Conservation (phyloP, 1,140 invertebrate species). For the Drosophila takahashii region DNA sequence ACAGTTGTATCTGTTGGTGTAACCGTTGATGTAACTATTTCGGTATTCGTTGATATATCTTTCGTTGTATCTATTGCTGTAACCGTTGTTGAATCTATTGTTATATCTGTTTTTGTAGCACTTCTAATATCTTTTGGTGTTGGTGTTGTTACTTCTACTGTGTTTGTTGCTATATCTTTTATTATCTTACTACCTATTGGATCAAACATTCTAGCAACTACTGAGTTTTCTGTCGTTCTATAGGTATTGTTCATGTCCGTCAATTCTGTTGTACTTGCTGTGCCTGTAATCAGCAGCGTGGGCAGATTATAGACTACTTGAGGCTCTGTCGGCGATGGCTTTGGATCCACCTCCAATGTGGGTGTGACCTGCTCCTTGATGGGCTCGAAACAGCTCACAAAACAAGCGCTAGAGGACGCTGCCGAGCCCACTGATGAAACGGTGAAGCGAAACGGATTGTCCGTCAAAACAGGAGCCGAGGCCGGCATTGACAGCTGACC, state of each 20-base stretch:
- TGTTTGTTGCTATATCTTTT: slow-evolving; percentile 8
- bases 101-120: slow-evolving; percentile 2
- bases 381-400: slow-evolving; percentile 68
- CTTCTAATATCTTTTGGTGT: slow-evolving; percentile 2
- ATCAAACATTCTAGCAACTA: background rate
- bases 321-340: slow-evolving; percentile 8
- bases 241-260: background rate
- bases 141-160: slow-evolving; percentile 2
- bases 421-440: slow-evolving; percentile 8
- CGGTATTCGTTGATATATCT: background rate
- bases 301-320: slow-evolving; percentile 58
- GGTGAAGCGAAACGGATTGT: slow-evolving; percentile 70
- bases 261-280: slow-evolving; percentile 14
- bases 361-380: slow-evolving; percentile 60
- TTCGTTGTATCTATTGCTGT: slow-evolving; percentile 15
- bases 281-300: slow-evolving; percentile 54
- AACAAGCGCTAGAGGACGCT: slow-evolving; percentile 18
- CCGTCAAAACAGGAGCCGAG: slow-evolving; percentile 48
- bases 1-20: slow-evolving; percentile 6
- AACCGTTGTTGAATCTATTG: slow-evolving; percentile 9
- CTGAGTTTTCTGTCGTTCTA: background rate
- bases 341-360: background rate
- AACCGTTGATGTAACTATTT: background rate
- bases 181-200: background rate
- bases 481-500: slow-evolving; percentile 56